Evolutionary conservation across 2,797 vertebrate species (phyloP).

Genomic region (Simalia tracyae): DNA sequence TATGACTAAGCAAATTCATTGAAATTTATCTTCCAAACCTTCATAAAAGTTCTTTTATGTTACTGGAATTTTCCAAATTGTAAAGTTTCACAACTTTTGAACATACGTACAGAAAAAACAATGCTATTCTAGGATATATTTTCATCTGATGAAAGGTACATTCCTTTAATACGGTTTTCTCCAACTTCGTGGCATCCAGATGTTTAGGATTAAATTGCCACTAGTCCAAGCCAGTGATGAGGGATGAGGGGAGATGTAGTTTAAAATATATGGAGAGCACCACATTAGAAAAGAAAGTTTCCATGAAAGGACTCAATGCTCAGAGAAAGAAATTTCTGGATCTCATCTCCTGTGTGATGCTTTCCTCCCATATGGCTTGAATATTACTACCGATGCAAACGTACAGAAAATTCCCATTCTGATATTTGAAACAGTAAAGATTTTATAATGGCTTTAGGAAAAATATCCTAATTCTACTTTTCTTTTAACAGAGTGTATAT

Average conservation of each 20-base stretch:
- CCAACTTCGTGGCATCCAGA: too few relatives aligned
- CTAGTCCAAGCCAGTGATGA: too few relatives aligned
- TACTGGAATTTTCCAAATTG: not conserved
- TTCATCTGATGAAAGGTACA: not conserved
- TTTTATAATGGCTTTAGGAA: constrained; percentile 3
- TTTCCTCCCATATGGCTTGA: too few relatives aligned
- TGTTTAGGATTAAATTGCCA: too few relatives aligned
- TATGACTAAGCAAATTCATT: not conserved
- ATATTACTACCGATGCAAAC: not conserved
- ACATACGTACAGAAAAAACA: not conserved
- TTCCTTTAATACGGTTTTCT: too few relatives aligned
- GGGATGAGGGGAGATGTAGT: too few relatives aligned
- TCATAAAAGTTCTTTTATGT: too few relatives aligned
- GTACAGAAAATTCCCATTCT: constrained; percentile 14
- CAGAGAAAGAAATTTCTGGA: not conserved
- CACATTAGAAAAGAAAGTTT: too few relatives aligned
- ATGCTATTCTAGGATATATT: not conserved
- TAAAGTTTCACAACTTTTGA: not conserved
- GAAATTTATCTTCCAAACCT: not conserved
- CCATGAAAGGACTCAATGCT: not conserved
- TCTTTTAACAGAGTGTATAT: constrained; percentile 84
- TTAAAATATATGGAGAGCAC: too few relatives aligned
- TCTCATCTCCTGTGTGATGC: not conserved
- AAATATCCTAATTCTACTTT: constrained; percentile 53
- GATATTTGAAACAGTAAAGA: constrained; percentile 33